A percentile compares a stretch with the other conserved stretches of the same genome.
These are phyloP conservation scores for Carassius gibelio DNA, from an alignment of 2,113 vertebrate genomes.

Conservation along the genomic window DNA sequence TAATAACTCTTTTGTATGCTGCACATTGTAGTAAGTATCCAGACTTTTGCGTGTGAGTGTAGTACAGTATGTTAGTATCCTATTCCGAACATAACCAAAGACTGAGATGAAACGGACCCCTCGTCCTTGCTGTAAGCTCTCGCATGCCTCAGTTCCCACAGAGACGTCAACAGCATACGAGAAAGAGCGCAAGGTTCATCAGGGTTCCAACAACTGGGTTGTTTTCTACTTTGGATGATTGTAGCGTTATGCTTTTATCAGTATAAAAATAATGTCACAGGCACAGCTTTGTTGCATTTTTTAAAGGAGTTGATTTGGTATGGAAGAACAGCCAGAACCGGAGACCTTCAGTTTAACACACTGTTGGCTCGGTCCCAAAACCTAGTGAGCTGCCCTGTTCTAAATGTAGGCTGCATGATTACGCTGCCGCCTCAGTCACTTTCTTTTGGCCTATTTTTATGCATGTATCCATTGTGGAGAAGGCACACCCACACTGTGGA, in stretches of 20 bases:
- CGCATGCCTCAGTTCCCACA: conserved; percentile 60
- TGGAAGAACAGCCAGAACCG: background rate
- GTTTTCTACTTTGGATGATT: background rate
- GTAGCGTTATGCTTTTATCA: background rate
- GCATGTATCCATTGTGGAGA: background rate
- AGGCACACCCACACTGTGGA: background rate
- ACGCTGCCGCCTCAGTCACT: background rate
- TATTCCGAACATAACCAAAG: conserved; percentile 11
- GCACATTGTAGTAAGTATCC: background rate
- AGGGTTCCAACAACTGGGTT: conserved; percentile 39
- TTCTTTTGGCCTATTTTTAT: background rate
- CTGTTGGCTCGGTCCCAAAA: background rate
- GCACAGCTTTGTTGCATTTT: conserved; percentile 27
- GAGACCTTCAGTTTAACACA: conserved; percentile 14
- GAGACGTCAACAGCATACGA: conserved; percentile 66
- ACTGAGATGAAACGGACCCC: conserved; percentile 46
- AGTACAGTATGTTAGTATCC: background rate
- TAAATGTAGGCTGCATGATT: background rate
- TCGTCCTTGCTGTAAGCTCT: conserved; percentile 54
- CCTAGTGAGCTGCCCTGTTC: background rate
- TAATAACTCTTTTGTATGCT: background rate
- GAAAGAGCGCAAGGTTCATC: conserved; percentile 60
- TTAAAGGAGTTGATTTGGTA: background rate
- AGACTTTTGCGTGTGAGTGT: background rate
- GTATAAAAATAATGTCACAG: conserved; percentile 37